A percentile compares a stretch with the other conserved stretches of the same genome.
phyloP scores from a whole-genome alignment of 2,113 vertebrate species.

The Perccottus glenii region DNA sequence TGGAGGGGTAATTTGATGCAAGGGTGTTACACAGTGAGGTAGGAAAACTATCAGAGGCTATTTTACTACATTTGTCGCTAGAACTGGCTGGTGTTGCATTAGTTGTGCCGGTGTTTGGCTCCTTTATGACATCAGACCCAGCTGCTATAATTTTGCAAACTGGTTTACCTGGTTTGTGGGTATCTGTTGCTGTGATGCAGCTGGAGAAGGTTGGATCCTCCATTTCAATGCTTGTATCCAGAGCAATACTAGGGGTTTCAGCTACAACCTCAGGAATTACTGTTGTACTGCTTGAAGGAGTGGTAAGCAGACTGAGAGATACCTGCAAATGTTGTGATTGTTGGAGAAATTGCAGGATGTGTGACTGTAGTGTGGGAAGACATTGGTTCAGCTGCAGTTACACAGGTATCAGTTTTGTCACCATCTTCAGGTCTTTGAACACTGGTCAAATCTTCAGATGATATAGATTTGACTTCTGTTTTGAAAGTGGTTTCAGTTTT shows the following conservation, averaged over 20 bases:
- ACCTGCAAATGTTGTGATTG: background rate
- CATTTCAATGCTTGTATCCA: background rate
- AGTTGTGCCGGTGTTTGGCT: background rate
- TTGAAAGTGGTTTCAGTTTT: background rate
- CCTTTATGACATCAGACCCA: background rate
- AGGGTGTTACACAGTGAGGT: background rate
- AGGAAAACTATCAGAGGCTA: no score
- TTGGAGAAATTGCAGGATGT: background rate
- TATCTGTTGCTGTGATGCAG: background rate
- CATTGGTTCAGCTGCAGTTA: background rate
- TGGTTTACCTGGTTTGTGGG: background rate
- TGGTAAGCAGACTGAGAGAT: no score
- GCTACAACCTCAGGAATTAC: background rate
- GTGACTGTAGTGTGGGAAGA: background rate
- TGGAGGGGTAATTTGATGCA: background rate
- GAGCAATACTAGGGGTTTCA: background rate
- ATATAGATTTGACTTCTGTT: background rate
- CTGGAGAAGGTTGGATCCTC: background rate
- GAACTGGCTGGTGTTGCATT: background rate
- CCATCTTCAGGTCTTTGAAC: background rate
- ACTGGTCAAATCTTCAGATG: background rate
- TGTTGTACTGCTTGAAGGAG: background rate
- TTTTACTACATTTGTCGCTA: no score
- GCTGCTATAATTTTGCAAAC: background rate
- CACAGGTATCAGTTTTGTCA: background rate